phyloP scores from a whole-genome alignment of 2,888 invertebrate genomes.

The Lysandra bellargus region DNA sequence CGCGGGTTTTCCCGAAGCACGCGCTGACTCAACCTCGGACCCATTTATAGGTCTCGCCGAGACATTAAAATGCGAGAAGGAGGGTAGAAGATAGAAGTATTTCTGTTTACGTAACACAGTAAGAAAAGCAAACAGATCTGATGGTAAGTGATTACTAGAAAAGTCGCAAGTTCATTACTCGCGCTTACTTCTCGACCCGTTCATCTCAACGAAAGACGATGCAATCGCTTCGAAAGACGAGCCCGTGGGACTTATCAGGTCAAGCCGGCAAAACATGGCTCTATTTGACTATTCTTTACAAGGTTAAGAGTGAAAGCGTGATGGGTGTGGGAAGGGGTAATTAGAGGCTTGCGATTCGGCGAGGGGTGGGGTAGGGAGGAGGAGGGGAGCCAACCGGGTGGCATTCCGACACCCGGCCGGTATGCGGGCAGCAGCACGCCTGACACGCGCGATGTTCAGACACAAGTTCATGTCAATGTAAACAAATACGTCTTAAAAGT shows the following conservation, averaged over 20 bases:
- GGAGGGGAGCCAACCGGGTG: slow-evolving; percentile 41
- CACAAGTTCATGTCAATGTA: neutral
- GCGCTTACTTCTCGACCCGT: neutral
- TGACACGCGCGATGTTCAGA: slow-evolving; percentile 35
- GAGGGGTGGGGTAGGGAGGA: slow-evolving; percentile 35
- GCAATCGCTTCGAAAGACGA: neutral
- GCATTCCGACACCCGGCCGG: slow-evolving; percentile 43
- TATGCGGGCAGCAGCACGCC: slow-evolving; percentile 4
- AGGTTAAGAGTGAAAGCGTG: slow-evolving; percentile 8
- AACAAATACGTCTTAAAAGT: neutral
- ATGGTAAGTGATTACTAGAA: neutral
- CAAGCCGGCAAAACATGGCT: neutral
- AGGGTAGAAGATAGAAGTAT: neutral
- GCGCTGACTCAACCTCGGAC: neutral
- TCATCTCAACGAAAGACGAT: neutral
- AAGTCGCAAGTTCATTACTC: neutral
- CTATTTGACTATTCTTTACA: neutral
- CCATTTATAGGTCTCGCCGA: neutral
- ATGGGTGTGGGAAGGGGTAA: slow-evolving; percentile 4
- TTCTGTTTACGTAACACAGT: neutral
- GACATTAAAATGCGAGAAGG: neutral
- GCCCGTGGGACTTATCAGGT: neutral
- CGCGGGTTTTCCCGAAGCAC: neutral
- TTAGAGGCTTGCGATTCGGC: slow-evolving; percentile 23
- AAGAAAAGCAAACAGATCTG: neutral